Evolutionary conservation across 1,140 invertebrate species (phyloP).

Genomic region (Colletes gigas): DNA sequence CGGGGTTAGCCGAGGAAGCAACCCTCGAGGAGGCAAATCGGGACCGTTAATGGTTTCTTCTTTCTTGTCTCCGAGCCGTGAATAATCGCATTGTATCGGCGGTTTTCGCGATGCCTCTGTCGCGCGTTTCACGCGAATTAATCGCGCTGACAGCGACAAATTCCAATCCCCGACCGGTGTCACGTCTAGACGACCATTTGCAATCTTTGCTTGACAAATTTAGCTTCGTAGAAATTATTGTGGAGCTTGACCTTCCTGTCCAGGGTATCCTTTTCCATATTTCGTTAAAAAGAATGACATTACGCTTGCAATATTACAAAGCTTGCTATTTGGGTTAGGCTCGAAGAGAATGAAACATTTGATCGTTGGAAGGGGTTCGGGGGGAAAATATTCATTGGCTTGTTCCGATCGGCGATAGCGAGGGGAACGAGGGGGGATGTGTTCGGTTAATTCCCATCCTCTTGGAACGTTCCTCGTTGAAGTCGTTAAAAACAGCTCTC

Average conservation of each 20-base stretch:
- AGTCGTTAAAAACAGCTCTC: conserved; percentile 63
- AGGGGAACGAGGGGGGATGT: not conserved
- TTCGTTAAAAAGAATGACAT: no score
- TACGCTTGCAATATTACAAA: no score
- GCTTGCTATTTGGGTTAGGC: not conserved
- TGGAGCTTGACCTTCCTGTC: no score
- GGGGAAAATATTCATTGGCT: not conserved
- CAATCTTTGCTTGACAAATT: no score
- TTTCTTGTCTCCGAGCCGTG: conserved; percentile 50
- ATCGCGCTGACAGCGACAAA: conserved; percentile 4
- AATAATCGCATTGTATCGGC: conserved; percentile 58
- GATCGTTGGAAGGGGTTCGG: no score
- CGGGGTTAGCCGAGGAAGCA: not conserved
- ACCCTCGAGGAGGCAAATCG: conserved; percentile 30
- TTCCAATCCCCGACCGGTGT: not conserved
- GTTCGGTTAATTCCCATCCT: conserved; percentile 28
- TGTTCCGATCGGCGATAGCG: not conserved
- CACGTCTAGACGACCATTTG: no score
- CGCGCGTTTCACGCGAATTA: conserved; percentile 29
- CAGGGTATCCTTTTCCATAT: no score
- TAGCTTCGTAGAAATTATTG: no score
- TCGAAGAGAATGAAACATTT: no score
- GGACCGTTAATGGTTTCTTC: conserved; percentile 56
- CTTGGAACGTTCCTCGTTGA: not conserved
- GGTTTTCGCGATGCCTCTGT: conserved; percentile 44